Base-by-base conservation (phyloP, 2,888 invertebrate species). In the Cheilosia vernalis region DNA sequence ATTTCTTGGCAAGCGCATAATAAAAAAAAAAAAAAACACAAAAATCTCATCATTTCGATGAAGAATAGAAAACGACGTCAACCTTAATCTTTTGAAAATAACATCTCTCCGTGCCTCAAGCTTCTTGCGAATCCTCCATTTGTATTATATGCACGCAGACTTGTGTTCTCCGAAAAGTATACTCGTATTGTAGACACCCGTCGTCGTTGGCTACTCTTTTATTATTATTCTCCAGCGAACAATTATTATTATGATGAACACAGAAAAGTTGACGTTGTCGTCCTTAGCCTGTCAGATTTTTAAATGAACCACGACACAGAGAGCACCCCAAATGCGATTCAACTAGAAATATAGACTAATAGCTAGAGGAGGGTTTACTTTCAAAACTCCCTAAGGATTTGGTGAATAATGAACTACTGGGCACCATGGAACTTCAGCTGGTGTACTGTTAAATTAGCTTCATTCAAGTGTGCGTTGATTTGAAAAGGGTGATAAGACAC, bases 401-500 rank as follows among this genome's bases (percentile, higher is more conserved):
- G 55, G 55, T 49, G 66, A 24, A 64, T 55, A 60, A 69, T 55
- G 42, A 64, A 40, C 49, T 58, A 40, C 40, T 66, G 47, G 53
- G 58, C 53, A 51, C 53, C 49, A 27, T 19, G 42, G 27, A 55
- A 60, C 21, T 49, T 40, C 17, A 17, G 19, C 64, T n/a, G 44
- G n/a, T 0, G 37, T 24, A 56, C 72, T 77, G 66, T 61, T 19
- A 55, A 83, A 82, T 56, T 60, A 78, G 55, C 61, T 66, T 17
- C 49, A 55, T 30, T 63, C 82, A 56, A 78, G 61, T 73, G 82
- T 44, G 27, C 72, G 77, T 19, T 78, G 63, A 76, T 69, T 19
- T 64, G 49, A 21, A 40, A 21, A 53, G 44, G 47, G 5, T 15
- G 58, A 37, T 9, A 15, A 1, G 19, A 21, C 17, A 42, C 9